Evolutionary conservation across 1,140 invertebrate genomes (phyloP).

Genomic region (Cecropterus lyciades): DNA sequence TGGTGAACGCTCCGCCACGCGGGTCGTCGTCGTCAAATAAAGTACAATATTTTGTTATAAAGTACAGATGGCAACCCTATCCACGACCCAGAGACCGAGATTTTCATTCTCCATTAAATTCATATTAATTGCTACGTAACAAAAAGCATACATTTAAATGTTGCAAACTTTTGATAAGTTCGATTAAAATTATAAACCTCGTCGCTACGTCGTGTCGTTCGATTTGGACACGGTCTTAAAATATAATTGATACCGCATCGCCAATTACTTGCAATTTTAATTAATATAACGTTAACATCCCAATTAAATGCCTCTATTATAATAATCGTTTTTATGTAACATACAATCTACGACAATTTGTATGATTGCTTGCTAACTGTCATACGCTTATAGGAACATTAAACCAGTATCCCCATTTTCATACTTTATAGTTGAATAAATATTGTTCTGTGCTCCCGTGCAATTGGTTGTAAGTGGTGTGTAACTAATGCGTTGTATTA

Average conservation of each 20-base stretch:
- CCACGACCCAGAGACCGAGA: not conserved
- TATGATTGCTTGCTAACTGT: not conserved
- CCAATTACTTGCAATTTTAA: slow-evolving; percentile 45
- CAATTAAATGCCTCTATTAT: slow-evolving; percentile 25
- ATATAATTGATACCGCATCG: slow-evolving; percentile 46
- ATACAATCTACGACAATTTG: not conserved
- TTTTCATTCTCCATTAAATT: not conserved
- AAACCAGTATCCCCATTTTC: not conserved
- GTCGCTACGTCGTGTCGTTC: slow-evolving; percentile 50
- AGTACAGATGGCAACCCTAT: no score
- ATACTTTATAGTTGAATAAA: not conserved
- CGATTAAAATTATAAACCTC: slow-evolving; percentile 34
- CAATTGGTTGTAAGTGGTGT: slow-evolving; percentile 14
- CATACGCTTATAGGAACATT: not conserved
- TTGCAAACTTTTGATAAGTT: slow-evolving; percentile 31
- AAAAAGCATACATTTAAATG: not conserved
- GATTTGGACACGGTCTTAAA: slow-evolving; percentile 45
- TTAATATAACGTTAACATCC: slow-evolving; percentile 22
- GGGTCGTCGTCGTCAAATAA: no score
- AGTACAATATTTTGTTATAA: no score
- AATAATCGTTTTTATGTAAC: not conserved
- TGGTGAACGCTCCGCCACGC: no score
- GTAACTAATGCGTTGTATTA: slow-evolving; percentile 6
- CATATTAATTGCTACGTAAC: no score
- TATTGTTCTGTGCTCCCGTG: slow-evolving; percentile 14